These are phyloP conservation scores for Patella caerulea DNA, from an alignment of 2,888 invertebrate species.

Conservation along the genomic window DNA sequence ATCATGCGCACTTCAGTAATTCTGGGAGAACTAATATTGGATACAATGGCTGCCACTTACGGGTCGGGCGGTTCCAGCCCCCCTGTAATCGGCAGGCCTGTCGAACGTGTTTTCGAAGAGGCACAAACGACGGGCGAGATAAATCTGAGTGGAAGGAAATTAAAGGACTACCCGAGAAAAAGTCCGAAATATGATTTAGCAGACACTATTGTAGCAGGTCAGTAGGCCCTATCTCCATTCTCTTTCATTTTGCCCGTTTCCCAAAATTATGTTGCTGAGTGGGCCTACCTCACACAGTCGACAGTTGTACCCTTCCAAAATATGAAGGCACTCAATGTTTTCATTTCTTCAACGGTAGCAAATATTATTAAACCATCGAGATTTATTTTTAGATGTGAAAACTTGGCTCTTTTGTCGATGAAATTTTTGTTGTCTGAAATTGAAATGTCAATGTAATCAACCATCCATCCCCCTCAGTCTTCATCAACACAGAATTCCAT, in stretches of 20 bases:
- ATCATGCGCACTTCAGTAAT: slow-evolving; percentile 30
- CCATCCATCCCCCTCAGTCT: too few relatives aligned
- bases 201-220: slow-evolving; percentile 94
- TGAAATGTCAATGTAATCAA: too few relatives aligned
- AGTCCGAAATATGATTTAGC: slow-evolving; percentile 84
- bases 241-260: not conserved
- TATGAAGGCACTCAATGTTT: too few relatives aligned
- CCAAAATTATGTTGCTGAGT: not conserved
- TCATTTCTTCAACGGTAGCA: too few relatives aligned
- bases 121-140: slow-evolving; percentile 93
- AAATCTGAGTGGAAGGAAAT: slow-evolving; percentile 89
- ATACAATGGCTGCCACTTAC: slow-evolving; percentile 65
- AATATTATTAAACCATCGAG: too few relatives aligned
- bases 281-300: not conserved
- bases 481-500: too few relatives aligned
- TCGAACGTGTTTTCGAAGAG: slow-evolving; percentile 93
- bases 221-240: not conserved
- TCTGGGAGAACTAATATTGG: slow-evolving; percentile 50
- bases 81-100: slow-evolving; percentile 81
- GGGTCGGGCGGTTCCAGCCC: slow-evolving; percentile 66
- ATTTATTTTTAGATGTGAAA: too few relatives aligned
- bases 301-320: too few relatives aligned
- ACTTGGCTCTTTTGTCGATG: too few relatives aligned
- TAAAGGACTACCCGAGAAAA: slow-evolving; percentile 92
- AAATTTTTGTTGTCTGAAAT: not conserved